A percentile compares a stretch with the other conserved stretches of the same genome.
phyloP scores from a whole-genome alignment of 2,797 vertebrate genomes.

The Chrysocyon brachyurus region DNA sequence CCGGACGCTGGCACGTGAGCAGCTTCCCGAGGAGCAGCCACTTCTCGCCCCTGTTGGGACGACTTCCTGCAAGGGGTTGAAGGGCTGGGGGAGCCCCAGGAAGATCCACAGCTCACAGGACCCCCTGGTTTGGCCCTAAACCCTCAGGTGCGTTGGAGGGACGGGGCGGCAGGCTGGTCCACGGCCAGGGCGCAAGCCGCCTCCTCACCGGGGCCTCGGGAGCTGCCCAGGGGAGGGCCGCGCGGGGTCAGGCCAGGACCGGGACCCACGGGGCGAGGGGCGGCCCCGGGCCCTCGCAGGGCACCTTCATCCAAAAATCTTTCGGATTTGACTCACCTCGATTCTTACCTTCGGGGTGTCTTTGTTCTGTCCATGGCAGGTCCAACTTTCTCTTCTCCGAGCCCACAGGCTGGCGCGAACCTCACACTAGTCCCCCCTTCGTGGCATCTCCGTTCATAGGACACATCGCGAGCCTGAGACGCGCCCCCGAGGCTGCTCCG shows the following conservation, averaged over 20 bases:
- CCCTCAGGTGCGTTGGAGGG: not conserved
- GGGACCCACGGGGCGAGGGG: not conserved
- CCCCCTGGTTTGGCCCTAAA: not conserved
- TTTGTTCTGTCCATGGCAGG: too few relatives aligned
- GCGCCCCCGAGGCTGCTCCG: too few relatives aligned
- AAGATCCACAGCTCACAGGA: not conserved
- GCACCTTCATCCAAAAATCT: not conserved
- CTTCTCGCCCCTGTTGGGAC: not conserved
- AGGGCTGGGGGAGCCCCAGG: not conserved
- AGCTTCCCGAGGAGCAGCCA: not conserved
- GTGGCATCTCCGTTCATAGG: too few relatives aligned
- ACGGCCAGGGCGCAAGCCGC: fast-evolving
- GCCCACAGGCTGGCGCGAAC: too few relatives aligned
- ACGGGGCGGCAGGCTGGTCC: not conserved
- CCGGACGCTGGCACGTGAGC: not conserved
- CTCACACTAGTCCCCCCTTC: too few relatives aligned
- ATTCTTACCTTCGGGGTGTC: too few relatives aligned
- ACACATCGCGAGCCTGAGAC: too few relatives aligned
- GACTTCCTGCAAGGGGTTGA: not conserved
- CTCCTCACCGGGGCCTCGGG: not conserved
- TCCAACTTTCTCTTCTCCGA: too few relatives aligned
- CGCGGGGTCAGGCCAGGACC: not conserved
- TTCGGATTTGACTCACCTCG: too few relatives aligned
- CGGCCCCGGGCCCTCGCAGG: not conserved
- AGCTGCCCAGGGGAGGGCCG: not conserved